Evolutionary conservation across 2,888 invertebrate species (phyloP), one percentile per base, ranked within the genome.

Genomic region (Mermis nigrescens): DNA sequence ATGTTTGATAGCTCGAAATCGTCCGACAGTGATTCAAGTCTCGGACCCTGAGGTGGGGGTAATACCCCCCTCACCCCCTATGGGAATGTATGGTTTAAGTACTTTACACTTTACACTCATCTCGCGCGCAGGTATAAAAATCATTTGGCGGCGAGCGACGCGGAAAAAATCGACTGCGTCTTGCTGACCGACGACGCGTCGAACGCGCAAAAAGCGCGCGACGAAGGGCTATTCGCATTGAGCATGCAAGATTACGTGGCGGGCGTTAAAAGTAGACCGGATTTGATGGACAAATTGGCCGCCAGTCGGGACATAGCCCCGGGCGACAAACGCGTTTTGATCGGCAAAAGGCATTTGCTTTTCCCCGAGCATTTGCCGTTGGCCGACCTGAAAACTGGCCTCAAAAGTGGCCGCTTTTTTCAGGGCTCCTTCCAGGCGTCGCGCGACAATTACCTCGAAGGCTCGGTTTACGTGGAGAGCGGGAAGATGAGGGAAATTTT

Each of bases 381-480:
- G 1, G 76, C 79, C 0, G 82, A 85, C 70, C 78, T 94, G 24
- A 83, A 88, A 62, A 78, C 79, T 0, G 89, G 89, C 0, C 81
- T 94, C 51, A 83, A 84, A 68, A 79, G 78, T 62, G 86, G 86
- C 1, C 81, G 79, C 64, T 76, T 85, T 2, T 72, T 83, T 46
- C 89, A 79, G 67, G 92, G 91, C 0, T 81, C 82, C 0, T 74
- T 75, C 63, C 79, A 82, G 69, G 86, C 90, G 0, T 90, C 89
- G 0, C 79, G 87, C 57, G 91, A 92, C 69, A 98, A 95, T 74
- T 94, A 86, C 71, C 77, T 92, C 19, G 95, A 98, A 75, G 95
- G 89, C 12, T 82, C 80, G 62, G 87, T 79, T 65, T 88, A 80
- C 72, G 82, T 88, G 1, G 85, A 84, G 68, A 81, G 82, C 19